phyloP scores from a whole-genome alignment of 2,888 invertebrate species.

The Drosophila diplacantha region DNA sequence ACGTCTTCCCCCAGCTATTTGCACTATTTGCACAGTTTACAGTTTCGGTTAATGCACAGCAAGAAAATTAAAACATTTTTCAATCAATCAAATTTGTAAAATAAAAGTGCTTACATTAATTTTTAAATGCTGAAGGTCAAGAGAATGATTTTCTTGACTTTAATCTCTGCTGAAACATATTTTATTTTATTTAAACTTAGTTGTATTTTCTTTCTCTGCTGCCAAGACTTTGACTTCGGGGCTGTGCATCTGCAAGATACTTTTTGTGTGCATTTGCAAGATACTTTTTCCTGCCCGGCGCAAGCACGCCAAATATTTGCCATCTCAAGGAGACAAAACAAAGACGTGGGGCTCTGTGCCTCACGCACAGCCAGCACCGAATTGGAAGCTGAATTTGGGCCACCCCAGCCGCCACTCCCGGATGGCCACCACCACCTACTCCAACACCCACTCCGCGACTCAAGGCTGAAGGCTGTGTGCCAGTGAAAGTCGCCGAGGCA shows the following conservation, averaged over 20 bases:
- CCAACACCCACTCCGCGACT: constrained; percentile 22
- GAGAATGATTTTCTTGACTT: not conserved
- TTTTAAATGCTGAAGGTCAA: too few species aligned
- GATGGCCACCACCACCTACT: constrained; percentile 6
- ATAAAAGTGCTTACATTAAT: not conserved
- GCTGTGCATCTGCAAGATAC: constrained; percentile 14
- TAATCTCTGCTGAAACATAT: not conserved
- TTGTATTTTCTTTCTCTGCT: not conserved
- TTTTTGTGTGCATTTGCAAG: constrained; percentile 53
- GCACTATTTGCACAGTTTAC: constrained; percentile 67
- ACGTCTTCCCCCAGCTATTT: constrained; percentile 4
- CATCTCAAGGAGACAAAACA: constrained; percentile 51
- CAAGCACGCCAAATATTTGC: constrained; percentile 63
- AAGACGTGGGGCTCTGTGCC: constrained; percentile 31
- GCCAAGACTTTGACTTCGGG: constrained; percentile 20
- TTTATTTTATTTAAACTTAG: not conserved
- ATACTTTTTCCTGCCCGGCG: constrained; percentile 52
- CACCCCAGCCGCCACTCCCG: not conserved
- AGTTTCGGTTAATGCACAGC: constrained; percentile 45
- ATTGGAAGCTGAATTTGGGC: constrained; percentile 50
- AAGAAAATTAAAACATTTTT: not conserved
- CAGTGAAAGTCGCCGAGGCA: constrained; percentile 63
- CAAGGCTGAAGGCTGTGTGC: constrained; percentile 58
- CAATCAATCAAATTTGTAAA: too few species aligned
- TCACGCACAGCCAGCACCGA: constrained; percentile 47